phyloP scores from a whole-genome alignment of 2,113 vertebrate genomes.

The Ictalurus furcatus region DNA sequence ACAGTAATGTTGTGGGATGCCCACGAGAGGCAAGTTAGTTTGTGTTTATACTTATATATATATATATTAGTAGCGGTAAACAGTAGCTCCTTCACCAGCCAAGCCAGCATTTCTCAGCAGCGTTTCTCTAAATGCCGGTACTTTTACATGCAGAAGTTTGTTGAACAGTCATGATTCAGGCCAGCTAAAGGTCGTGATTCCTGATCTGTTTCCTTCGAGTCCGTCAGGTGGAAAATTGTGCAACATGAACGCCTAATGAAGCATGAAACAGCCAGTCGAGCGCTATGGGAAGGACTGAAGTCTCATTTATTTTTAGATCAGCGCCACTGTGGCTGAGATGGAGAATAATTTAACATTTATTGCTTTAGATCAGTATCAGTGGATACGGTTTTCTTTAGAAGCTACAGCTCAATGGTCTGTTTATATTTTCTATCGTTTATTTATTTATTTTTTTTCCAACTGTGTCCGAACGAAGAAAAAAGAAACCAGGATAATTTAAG shows the following conservation, averaged over 20 bases:
- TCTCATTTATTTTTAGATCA: constrained; percentile 50
- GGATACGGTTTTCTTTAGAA: not conserved
- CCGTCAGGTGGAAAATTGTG: not conserved
- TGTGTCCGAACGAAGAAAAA: not conserved
- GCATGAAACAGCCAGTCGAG: constrained; percentile 42
- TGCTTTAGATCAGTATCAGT: not conserved
- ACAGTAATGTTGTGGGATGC: not conserved
- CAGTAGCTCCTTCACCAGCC: not conserved
- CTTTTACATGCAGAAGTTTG: not conserved
- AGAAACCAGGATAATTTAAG: not conserved
- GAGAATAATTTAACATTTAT: not conserved
- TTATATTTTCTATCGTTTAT: not conserved
- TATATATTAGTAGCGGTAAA: not conserved
- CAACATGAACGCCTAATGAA: constrained; percentile 45
- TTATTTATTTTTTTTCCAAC: too few relatives aligned
- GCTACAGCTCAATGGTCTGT: not conserved
- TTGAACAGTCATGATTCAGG: not conserved
- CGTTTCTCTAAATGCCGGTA: not conserved
- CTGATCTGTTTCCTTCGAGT: not conserved
- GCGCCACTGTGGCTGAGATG: not conserved
- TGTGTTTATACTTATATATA: not conserved
- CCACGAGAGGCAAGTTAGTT: not conserved
- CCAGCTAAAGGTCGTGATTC: not conserved
- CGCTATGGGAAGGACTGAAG: constrained; percentile 27
- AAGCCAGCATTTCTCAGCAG: too few relatives aligned